phyloP scores from a whole-genome alignment of 1,140 invertebrate genomes.

The Orius insidiosus region DNA sequence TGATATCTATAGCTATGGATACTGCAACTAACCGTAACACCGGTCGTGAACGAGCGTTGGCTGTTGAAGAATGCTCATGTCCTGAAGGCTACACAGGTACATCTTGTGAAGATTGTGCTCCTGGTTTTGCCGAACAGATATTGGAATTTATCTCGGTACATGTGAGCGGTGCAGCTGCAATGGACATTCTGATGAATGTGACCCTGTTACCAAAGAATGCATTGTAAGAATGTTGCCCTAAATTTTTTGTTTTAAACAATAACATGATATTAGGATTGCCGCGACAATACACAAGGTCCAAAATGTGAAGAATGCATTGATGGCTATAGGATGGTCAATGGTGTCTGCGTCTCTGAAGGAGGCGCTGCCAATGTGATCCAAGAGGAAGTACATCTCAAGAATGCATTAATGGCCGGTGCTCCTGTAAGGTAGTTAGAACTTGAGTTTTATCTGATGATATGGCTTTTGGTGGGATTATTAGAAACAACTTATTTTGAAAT shows the following conservation, averaged over 20 bases:
- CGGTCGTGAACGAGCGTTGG: constrained; percentile 41
- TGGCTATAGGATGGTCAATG: constrained; percentile 42
- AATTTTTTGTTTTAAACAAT: background rate
- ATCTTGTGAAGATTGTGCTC: constrained; percentile 80
- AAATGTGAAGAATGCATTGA: constrained; percentile 65
- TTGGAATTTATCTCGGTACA: constrained; percentile 62
- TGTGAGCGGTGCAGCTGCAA: constrained; percentile 74
- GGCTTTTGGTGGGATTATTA: background rate
- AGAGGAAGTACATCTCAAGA: constrained; percentile 33
- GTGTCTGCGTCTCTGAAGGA: constrained; percentile 15
- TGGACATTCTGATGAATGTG: constrained; percentile 69
- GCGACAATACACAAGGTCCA: constrained; percentile 68
- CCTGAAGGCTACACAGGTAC: constrained; percentile 62
- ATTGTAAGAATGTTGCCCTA: constrained; percentile 34
- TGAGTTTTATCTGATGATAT: background rate
- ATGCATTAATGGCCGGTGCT: constrained; percentile 37
- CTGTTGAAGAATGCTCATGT: constrained; percentile 75
- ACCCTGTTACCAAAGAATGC: constrained; percentile 67
- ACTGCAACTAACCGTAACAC: constrained; percentile 55
- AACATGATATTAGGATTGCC: constrained; percentile 49
- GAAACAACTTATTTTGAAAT: constrained; percentile 23
- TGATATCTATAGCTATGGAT: constrained; percentile 59
- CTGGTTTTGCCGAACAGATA: constrained; percentile 59
- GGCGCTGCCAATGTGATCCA: constrained; percentile 38
- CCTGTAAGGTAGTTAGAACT: constrained; percentile 36